Evolutionary conservation across 2,113 vertebrate genomes (phyloP).

Genomic region (Ivindomyrus marchei): DNA sequence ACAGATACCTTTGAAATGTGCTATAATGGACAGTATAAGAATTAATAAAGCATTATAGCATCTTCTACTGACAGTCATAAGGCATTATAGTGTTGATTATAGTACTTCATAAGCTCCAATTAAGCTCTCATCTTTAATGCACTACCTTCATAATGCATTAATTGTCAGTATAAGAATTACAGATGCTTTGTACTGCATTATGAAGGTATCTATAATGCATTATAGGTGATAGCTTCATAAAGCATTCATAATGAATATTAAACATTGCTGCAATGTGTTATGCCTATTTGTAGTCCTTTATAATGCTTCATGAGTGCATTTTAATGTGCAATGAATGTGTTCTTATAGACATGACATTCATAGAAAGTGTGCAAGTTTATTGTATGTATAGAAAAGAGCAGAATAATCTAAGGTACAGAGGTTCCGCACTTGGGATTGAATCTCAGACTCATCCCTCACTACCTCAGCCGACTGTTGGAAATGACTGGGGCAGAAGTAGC

Average conservation of each 20-base stretch:
- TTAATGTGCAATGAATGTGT: background rate
- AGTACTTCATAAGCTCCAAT: background rate
- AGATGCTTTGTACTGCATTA: background rate
- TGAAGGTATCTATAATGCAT: background rate
- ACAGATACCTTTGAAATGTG: background rate
- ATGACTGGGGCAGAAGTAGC: constrained; percentile 15
- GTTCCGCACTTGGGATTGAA: background rate
- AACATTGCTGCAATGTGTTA: background rate
- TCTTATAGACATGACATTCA: background rate
- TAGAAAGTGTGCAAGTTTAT: background rate
- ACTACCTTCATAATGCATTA: background rate
- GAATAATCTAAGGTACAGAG: background rate
- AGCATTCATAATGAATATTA: background rate
- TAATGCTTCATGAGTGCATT: background rate
- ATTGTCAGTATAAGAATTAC: background rate
- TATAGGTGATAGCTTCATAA: background rate
- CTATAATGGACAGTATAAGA: background rate
- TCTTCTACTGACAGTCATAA: no score
- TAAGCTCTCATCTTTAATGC: background rate
- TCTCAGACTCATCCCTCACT: constrained; percentile 15
- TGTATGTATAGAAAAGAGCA: background rate
- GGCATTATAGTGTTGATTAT: background rate
- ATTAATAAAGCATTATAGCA: background rate
- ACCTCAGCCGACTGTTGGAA: constrained; percentile 4
- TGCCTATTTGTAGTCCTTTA: background rate